Percentiles rank a stretch among this genome's conserved stretches.
Conservation (phyloP, 2,888 invertebrate genomes). For the Tachina fera region DNA sequence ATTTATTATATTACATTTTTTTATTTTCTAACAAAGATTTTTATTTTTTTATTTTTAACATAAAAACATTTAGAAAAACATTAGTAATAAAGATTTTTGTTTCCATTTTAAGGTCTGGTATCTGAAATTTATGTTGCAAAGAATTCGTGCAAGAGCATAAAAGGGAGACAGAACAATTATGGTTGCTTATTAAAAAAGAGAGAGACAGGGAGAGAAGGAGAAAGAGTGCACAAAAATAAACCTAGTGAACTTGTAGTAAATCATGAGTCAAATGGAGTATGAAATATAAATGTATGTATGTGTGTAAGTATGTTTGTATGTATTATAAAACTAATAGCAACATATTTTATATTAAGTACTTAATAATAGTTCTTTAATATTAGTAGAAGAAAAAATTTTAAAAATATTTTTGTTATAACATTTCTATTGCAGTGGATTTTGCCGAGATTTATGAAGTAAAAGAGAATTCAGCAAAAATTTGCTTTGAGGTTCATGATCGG, state of each 20-base stretch:
- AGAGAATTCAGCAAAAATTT: neutral
- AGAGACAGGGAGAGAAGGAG: neutral
- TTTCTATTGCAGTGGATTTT: conserved; percentile 2
- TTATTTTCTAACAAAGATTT: conserved; percentile 26
- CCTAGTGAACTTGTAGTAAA: conserved; percentile 53
- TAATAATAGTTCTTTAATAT: conserved; percentile 49
- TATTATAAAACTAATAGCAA: conserved; percentile 47
- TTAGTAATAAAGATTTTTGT: conserved; percentile 55
- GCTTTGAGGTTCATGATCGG: neutral
- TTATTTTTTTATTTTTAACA: conserved; percentile 40
- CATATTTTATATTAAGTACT: conserved; percentile 67
- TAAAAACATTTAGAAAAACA: conserved; percentile 64
- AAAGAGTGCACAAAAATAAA: neutral
- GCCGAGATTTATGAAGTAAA: neutral
- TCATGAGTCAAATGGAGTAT: conserved; percentile 67
- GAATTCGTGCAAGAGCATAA: neutral
- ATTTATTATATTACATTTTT: conserved; percentile 23
- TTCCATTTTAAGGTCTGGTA: conserved; percentile 16
- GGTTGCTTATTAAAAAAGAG: too few species aligned
- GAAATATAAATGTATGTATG: conserved; percentile 40
- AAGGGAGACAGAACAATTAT: neutral
- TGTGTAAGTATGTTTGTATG: too few species aligned
- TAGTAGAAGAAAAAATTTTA: neutral
- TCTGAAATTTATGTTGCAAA: conserved; percentile 21
- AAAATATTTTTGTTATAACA: neutral